phyloP scores from a whole-genome alignment of 2,888 invertebrate species.

The Ctenicera cuprea region DNA sequence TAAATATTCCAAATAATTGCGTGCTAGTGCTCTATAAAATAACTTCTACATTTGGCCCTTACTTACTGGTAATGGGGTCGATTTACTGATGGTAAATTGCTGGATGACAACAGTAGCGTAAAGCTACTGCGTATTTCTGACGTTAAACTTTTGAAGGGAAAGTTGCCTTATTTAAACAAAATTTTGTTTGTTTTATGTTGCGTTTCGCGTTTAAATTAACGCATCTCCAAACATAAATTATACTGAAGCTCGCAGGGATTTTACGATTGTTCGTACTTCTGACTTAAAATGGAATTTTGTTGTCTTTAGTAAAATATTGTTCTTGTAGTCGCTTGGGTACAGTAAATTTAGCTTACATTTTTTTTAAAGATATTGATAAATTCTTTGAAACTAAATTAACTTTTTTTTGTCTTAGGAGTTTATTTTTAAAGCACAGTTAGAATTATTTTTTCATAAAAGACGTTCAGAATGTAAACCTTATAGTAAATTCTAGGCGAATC shows the following conservation, averaged over 20 bases:
- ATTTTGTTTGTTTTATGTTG: conserved; percentile 7
- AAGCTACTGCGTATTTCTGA: background rate
- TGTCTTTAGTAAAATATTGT: too few relatives aligned
- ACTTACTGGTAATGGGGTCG: background rate
- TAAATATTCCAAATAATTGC: conserved; percentile 12
- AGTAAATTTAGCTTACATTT: too few relatives aligned
- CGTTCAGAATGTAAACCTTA: too few relatives aligned
- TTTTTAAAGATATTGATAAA: too few relatives aligned
- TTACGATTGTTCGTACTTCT: too few relatives aligned
- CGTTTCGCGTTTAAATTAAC: background rate
- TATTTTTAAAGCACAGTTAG: too few relatives aligned
- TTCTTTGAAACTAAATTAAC: too few relatives aligned
- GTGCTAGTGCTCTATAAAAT: conserved; percentile 4
- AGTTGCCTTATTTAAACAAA: conserved; percentile 9
- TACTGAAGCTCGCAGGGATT: background rate
- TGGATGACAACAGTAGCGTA: background rate
- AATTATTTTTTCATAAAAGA: too few relatives aligned
- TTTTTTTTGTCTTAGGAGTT: too few relatives aligned
- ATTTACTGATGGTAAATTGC: conserved; percentile 1
- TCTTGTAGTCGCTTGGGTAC: too few relatives aligned
- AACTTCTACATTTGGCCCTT: background rate
- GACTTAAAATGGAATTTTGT: too few relatives aligned
- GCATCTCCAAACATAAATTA: background rate
- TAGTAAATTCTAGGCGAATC: too few relatives aligned
- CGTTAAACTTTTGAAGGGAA: background rate